Base-by-base conservation (phyloP, 2,888 invertebrate species). In the Drosophila kambysellisi region DNA sequence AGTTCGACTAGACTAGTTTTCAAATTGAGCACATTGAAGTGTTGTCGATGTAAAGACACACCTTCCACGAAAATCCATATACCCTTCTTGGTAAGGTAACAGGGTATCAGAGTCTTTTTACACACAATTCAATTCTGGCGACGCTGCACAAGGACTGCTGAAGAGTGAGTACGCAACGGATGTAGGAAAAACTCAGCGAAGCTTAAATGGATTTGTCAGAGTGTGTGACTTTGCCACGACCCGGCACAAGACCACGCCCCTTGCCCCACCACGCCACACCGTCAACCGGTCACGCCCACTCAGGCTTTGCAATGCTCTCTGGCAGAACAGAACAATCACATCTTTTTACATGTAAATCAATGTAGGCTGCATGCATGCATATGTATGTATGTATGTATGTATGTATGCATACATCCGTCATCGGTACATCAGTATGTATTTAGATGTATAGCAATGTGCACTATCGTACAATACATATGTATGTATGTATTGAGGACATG, bases 301-400 rank as follows among this genome's bases (percentile, higher is more conserved):
- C 7, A 46, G 25, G 25, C 25, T 20, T 51, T 25, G 43, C 62
- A 39, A 33, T 41, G 41, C 52, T 33, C 64, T 53, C 46, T 56
- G 63, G 33, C 52, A 77, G 25, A 39, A 33, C 54, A 56, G 70
- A 79, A 79, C 77, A 79, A 70, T 79, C 62, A 57, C 63, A 74
- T 37, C 43, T 52, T 63, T 66, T 79, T 52, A 66, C 63, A 79
- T 65, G 70, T 51, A 75, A 75, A 79, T 79, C 79, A 79, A 74
- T 69, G 74, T 69, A 54, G 69, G 35, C 61, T 70, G 37, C 50
- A 20, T 33, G 15, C 25, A 52, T 48, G 46, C 48, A 50, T 32
- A n/a, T 53, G 33, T 11, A 8, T 29, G 32, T 52, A 25, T 29
- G 46, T 29, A 39, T 41, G 25, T 35, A n/a, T 57, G 33, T 25